Evolutionary conservation across 2,888 invertebrate species (phyloP).

Genomic region (Cantharis rustica): DNA sequence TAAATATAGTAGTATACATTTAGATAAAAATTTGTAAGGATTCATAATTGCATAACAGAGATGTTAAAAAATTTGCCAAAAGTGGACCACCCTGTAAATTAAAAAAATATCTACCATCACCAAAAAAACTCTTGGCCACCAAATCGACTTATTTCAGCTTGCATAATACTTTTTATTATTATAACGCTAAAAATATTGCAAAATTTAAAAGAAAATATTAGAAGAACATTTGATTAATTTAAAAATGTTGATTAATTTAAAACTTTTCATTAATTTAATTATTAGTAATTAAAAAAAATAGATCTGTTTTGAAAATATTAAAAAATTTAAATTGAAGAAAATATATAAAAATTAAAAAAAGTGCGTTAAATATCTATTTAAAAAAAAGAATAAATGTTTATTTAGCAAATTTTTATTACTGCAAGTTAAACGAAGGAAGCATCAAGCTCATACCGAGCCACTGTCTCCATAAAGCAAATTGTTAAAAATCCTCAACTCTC

Average conservation of each 20-base stretch:
- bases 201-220: background rate
- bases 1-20: no score
- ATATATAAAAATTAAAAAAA: background rate
- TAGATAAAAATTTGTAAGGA: no score
- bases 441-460: background rate
- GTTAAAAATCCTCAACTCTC: background rate
- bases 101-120: background rate
- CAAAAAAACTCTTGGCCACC: background rate
- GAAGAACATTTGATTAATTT: no score
- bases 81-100: background rate
- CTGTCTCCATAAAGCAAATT: background rate
- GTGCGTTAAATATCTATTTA: background rate
- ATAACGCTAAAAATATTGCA: background rate
- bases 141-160: background rate
- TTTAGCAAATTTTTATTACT: background rate
- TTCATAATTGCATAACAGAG: no score
- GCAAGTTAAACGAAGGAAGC: background rate
- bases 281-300: background rate
- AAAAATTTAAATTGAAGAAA: background rate
- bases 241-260: no score
- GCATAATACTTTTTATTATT: background rate
- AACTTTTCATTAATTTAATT: background rate
- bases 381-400: background rate
- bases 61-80: background rate
- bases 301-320: background rate